Base-by-base conservation (phyloP, 1,140 invertebrate species). In the Papilio glaucus region DNA sequence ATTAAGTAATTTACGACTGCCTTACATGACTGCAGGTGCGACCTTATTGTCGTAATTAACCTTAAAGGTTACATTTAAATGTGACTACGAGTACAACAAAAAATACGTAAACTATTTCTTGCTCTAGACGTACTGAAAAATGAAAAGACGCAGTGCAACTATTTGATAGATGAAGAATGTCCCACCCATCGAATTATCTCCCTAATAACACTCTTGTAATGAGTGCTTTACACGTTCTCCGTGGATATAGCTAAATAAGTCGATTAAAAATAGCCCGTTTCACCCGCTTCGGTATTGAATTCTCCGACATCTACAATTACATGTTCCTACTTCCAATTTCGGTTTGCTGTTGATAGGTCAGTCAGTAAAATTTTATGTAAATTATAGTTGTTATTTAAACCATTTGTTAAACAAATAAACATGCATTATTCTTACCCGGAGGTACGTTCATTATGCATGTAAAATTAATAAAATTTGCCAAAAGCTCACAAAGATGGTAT, bases 11-110 rank as follows among this genome's bases (percentile, higher is more conserved):
- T 88, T 84, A 81, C 83, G 80, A 75, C 78, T 77, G 13, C 73
- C 78, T 73, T 77, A 82, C 81, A 84, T 80, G 84, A 81, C 75
- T 71, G 65, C 77, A 57, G 72, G 72, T 73, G 63, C 77, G 80
- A 77, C 73, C 81, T 76, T 80, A 80, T 82, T 83, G 76, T 81
- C 71, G 81, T 82, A 83, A 85, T 87, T 87, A 82, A 77, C 77
- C 74, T 53, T 77, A 82, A 81, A 83, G 80, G 78, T 85, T 75
- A 75, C 60, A 62, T 74, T 57, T 72, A 53, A 71, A 26, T 39
- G 38, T 53, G 33, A 38, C 67, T 42, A 21, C n/a, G n/a, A n/a
- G n/a, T n/a, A n/a, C 6, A 39, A 24, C 9, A 57, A 57, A 57
- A 57, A 57, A 24, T 57, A 12, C 49, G 21, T 24, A 57, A 12